Conservation (phyloP, 2,888 invertebrate genomes). For the Adelphocoris suturalis region DNA sequence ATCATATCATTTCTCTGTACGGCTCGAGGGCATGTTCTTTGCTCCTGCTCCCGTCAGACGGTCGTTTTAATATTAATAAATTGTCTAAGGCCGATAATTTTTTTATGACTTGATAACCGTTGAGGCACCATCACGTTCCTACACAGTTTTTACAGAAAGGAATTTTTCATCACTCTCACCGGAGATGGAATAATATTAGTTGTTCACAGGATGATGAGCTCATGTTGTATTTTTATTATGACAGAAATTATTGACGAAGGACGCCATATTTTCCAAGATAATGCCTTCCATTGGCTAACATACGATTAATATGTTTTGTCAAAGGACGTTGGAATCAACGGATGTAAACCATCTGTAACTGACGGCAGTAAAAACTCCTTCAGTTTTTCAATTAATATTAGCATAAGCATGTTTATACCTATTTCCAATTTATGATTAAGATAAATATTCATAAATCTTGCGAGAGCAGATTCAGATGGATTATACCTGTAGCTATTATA, state of each 20-base stretch:
- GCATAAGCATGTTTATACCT: no score
- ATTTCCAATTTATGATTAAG: no score
- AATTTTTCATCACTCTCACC: conserved; percentile 16
- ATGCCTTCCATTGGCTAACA: no score
- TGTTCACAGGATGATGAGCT: background rate
- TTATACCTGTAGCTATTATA: no score
- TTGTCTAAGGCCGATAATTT: background rate
- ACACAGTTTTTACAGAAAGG: background rate
- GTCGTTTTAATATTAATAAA: conserved; percentile 23
- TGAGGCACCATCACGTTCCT: background rate
- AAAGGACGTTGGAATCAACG: no score
- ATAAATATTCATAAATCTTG: no score
- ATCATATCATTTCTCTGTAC: conserved; percentile 38
- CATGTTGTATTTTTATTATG: background rate
- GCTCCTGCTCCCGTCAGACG: conserved; percentile 6
- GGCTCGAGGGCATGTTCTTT: conserved; percentile 6
- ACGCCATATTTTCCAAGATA: background rate
- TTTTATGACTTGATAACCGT: background rate
- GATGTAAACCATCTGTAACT: no score
- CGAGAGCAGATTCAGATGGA: no score
- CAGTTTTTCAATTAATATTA: no score
- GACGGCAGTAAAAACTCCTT: no score
- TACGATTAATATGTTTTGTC: no score
- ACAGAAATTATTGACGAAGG: background rate
- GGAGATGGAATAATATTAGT: background rate